Evolutionary conservation across 2,888 invertebrate species (phyloP).

Genomic region (Nomada ferruginata): DNA sequence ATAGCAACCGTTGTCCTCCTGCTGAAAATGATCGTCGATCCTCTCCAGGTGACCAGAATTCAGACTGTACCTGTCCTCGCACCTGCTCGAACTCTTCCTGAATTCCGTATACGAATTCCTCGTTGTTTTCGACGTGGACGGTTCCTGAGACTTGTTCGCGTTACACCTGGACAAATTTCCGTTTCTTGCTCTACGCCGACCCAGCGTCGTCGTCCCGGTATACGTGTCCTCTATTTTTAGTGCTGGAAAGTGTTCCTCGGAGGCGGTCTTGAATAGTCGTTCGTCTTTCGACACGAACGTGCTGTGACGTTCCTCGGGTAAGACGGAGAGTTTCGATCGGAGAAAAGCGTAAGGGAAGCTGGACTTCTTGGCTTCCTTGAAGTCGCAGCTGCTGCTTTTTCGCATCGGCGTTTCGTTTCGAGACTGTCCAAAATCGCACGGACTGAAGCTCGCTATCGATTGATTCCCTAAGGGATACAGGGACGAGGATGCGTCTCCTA

Average conservation of each 20-base stretch:
- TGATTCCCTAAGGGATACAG: constrained; percentile 47
- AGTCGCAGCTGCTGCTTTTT: constrained; percentile 82
- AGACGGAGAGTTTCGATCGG: constrained; percentile 90
- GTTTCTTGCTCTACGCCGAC: constrained; percentile 76
- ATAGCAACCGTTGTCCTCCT: constrained; percentile 70
- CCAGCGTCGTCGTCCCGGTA: constrained; percentile 81
- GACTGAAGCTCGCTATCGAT: constrained; percentile 68
- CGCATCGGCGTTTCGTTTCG: constrained; percentile 74
- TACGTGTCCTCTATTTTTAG: constrained; percentile 78
- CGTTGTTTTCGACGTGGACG: constrained; percentile 58
- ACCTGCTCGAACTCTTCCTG: constrained; percentile 62
- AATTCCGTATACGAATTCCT: constrained; percentile 79
- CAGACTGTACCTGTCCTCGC: constrained; percentile 77
- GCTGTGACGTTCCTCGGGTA: constrained; percentile 89
- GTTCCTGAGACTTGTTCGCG: constrained; percentile 64
- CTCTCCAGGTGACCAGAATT: constrained; percentile 74
- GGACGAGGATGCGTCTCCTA: constrained; percentile 24
- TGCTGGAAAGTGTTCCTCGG: constrained; percentile 86
- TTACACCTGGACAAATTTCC: constrained; percentile 45
- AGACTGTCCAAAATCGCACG: constrained; percentile 76
- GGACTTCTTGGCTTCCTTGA: constrained; percentile 85
- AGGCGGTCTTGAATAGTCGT: constrained; percentile 86
- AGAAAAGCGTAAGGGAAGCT: constrained; percentile 92
- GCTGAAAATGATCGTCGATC: constrained; percentile 74
- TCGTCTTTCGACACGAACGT: constrained; percentile 80